Evolutionary conservation across 2,888 invertebrate species (phyloP).

Genomic region (Torymus auratus): DNA sequence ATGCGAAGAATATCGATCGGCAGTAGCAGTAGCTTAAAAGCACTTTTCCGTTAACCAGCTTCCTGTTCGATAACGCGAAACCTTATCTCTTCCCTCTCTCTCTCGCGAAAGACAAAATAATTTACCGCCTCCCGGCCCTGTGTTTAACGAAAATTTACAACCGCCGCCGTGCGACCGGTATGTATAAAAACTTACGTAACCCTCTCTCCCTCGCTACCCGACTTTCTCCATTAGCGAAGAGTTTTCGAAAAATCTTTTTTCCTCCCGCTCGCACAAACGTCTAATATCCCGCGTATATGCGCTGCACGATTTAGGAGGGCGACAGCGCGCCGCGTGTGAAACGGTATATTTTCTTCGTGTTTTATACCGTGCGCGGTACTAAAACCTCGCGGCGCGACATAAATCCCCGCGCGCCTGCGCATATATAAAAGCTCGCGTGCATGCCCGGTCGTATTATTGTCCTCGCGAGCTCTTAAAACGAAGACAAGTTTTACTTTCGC

Average conservation of each 20-base stretch:
- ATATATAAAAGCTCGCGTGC: not conserved
- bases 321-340: no score
- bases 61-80: no score
- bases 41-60: no score
- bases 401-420: slow-evolving; percentile 2
- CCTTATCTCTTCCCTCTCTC: no score
- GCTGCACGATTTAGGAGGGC: not conserved
- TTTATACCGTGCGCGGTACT: no score
- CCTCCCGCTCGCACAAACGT: not conserved
- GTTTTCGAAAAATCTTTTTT: slow-evolving; percentile 25
- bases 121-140: no score
- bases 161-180: not conserved
- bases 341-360: no score
- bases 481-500: slow-evolving; percentile 42
- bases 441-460: slow-evolving; percentile 6
- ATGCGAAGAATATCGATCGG: no score
- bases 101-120: no score
- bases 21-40: no score
- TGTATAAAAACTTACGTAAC: slow-evolving; percentile 9
- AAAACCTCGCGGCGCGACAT: no score
- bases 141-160: slow-evolving; percentile 8
- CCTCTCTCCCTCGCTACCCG: not conserved
- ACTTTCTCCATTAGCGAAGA: slow-evolving; percentile 26
- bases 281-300: not conserved
- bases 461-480: slow-evolving; percentile 20